These are phyloP conservation scores for Clarias gariepinus DNA, from an alignment of 2,113 vertebrate genomes.

Conservation along the genomic window DNA sequence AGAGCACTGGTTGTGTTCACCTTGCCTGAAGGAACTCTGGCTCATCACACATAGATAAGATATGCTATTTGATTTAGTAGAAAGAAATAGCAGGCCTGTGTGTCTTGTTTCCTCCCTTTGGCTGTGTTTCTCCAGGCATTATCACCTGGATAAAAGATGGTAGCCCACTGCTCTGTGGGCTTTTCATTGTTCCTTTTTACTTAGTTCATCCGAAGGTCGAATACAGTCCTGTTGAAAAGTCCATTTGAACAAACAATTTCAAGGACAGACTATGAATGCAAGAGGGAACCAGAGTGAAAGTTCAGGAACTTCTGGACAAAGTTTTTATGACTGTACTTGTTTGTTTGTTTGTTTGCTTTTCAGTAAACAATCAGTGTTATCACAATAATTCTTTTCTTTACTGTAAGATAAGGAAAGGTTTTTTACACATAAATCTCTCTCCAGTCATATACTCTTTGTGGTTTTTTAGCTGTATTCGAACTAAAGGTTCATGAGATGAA, in stretches of 20 bases:
- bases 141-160: conserved; percentile 9
- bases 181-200: conserved; percentile 10
- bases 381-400: neutral
- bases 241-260: neutral
- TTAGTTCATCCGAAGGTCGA: conserved; percentile 19
- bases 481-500: neutral
- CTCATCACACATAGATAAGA: neutral
- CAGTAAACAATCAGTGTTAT: neutral
- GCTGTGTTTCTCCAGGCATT: conserved; percentile 14
- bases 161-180: neutral
- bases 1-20: neutral
- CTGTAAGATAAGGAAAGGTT: neutral
- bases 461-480: neutral
- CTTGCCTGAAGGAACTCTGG: conserved; percentile 12
- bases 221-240: neutral
- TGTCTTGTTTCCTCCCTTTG: conserved; percentile 11
- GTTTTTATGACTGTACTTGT: neutral
- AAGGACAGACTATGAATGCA: neutral
- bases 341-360: neutral
- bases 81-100: neutral
- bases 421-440: neutral
- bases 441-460: neutral
- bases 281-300: neutral
- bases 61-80: conserved; percentile 23
- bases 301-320: neutral